Base-by-base conservation (phyloP, 2,113 vertebrate species). In the Hippocampus abdominalis region DNA sequence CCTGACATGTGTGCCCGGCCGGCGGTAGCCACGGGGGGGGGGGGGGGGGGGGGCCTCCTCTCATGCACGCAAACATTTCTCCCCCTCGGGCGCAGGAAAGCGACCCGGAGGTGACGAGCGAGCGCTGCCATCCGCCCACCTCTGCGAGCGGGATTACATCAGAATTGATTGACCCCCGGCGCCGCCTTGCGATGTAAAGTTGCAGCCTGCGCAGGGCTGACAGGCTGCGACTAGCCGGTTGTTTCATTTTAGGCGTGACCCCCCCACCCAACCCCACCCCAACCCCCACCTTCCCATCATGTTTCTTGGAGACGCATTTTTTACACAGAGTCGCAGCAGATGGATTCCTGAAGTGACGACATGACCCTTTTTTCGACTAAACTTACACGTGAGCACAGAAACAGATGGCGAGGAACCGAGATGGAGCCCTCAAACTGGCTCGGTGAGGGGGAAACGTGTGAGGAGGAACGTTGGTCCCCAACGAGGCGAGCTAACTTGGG, bases 391-490 rank as follows among this genome's bases (percentile, higher is more conserved):
- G 42, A 42, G 64, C 16, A 16, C 57, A 64, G 54, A 68, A 85
- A 81, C 84, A 87, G 23, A 27, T 85, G 32, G 71, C 32, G 73
- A 79, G 66, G 71, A 81, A 81, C 59, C 72, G 75, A 75, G 69
- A 79, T 76, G 70, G 79, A 83, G 73, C 25, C 72, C 73, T 82
- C 81, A 66, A 82, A 87, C 83, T 79, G 81, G 84, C 84, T 87
- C 71, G 27, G 70, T 73, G 72, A 73, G 83, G 32, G 73, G 86
- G 82, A 86, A 90, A 87, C 64, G 77, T 81, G 85, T 83, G 80
- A 83, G 86, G 86, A 85, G 83, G 84, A 89, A 86, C 84, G 64
- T 78, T 86, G 84, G 87, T 89, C 88, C 86, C 86, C 84, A 90
- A 88, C 72, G 89, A 89, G 88, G 79, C 81, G 73, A 82, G 81